A percentile compares a stretch with the other conserved stretches of the same genome.
Conservation (phyloP, 2,113 vertebrate genomes). For the Datnioides undecimradiatus region DNA sequence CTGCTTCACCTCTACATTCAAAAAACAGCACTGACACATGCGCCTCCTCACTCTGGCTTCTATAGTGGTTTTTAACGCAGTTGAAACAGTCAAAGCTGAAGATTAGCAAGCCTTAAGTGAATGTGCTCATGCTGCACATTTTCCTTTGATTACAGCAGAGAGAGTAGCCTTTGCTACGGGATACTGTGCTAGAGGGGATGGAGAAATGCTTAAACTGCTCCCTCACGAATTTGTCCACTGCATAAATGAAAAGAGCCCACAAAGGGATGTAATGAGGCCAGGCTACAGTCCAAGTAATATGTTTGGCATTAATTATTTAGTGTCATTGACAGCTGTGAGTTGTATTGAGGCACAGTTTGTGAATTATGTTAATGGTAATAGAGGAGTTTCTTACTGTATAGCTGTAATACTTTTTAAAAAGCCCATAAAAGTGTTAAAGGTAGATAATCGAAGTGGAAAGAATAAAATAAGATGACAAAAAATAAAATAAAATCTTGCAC, state of each 20-base stretch:
- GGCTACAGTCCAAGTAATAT: constrained; percentile 45
- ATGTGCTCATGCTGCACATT: constrained; percentile 70
- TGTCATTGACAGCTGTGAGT: constrained; percentile 37
- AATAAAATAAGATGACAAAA: neutral
- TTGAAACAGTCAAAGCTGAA: constrained; percentile 42
- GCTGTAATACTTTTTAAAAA: neutral
- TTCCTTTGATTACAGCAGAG: constrained; percentile 64
- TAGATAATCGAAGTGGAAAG: neutral
- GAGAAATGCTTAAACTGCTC: constrained; percentile 54
- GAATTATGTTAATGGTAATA: constrained; percentile 1
- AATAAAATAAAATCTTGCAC: neutral
- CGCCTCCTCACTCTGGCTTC: constrained; percentile 5
- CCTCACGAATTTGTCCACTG: constrained; percentile 35
- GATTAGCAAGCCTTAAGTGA: constrained; percentile 68
- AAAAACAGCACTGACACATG: constrained; percentile 5
- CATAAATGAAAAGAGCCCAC: constrained; percentile 42
- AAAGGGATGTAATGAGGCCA: constrained; percentile 55
- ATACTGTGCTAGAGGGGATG: constrained; percentile 36
- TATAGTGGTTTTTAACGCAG: constrained; percentile 29
- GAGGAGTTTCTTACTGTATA: neutral
- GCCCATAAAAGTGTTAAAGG: neutral
- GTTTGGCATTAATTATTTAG: constrained; percentile 66
- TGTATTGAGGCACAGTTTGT: constrained; percentile 9
- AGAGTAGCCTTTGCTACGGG: constrained; percentile 38
- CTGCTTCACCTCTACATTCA: constrained; percentile 19